Evolutionary conservation across 2,113 vertebrate species (phyloP).

Genomic region (Chloropsis cyanopogon): DNA sequence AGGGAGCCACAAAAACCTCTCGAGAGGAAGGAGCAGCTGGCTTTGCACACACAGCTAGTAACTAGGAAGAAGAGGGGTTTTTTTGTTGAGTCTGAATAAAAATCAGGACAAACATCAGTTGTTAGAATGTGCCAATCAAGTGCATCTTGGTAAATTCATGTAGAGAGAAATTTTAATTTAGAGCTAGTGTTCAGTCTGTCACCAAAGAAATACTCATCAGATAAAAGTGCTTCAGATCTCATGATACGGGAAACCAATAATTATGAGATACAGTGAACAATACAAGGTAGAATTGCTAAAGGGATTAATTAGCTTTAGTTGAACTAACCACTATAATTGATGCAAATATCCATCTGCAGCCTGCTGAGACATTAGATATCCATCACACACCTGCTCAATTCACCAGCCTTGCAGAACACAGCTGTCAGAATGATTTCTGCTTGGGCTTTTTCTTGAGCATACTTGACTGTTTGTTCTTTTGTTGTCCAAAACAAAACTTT

Average conservation of each 20-base stretch:
- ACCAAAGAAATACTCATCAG: conserved; percentile 1
- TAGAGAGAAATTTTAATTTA: neutral
- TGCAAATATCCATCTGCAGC: conserved; percentile 62
- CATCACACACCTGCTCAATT: conserved; percentile 39
- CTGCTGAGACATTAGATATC: conserved; percentile 41
- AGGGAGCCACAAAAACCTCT: neutral
- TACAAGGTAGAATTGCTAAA: conserved; percentile 59
- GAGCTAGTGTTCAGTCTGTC: neutral
- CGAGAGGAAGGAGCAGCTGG: neutral
- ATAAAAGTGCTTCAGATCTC: conserved; percentile 2
- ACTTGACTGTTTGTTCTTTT: conserved; percentile 3
- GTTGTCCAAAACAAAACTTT: neutral
- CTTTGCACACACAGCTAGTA: neutral
- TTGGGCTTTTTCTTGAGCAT: neutral
- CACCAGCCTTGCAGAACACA: neutral
- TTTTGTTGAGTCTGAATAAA: conserved; percentile 25
- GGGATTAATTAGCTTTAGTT: conserved; percentile 56
- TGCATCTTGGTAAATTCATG: neutral
- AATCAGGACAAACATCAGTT: conserved; percentile 10
- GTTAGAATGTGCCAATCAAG: conserved; percentile 20
- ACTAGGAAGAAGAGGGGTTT: neutral
- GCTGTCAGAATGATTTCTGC: conserved; percentile 19
- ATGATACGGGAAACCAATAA: conserved; percentile 12
- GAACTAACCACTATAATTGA: conserved; percentile 52
- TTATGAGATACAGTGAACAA: conserved; percentile 48